Percentiles rank a stretch among this genome's conserved stretches.
Conservation (phyloP, 53 echinoderm and acorn worm genomes). For the Antedon mediterranea region DNA sequence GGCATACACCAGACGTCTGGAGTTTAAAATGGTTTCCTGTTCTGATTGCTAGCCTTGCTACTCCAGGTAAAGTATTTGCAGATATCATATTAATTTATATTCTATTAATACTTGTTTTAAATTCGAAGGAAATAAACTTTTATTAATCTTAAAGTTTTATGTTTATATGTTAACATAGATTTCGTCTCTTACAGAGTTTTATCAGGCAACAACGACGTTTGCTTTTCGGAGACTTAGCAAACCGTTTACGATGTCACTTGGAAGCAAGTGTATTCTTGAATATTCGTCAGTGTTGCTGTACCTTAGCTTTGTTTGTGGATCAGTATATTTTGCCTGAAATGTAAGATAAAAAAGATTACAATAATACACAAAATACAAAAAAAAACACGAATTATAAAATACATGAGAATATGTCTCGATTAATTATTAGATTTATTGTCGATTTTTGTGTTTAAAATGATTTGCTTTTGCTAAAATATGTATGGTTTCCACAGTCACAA, state of each 20-base stretch:
- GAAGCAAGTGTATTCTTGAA: slow-evolving; percentile 56
- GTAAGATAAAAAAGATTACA: not conserved
- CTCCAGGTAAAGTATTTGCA: not conserved
- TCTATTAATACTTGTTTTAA: too few species aligned
- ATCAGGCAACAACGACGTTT: slow-evolving; percentile 61
- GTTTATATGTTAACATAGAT: too few species aligned
- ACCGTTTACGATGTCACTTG: slow-evolving; percentile 73
- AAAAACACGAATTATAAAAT: too few species aligned
- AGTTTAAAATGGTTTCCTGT: not conserved
- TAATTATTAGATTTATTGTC: too few species aligned
- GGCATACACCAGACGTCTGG: not conserved
- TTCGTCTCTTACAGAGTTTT: too few species aligned
- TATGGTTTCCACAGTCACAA: too few species aligned
- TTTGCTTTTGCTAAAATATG: too few species aligned
- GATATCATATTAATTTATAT: not conserved
- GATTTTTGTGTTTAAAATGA: too few species aligned
- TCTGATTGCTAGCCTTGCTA: not conserved
- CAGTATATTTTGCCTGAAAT: slow-evolving; percentile 82
- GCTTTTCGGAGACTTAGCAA: slow-evolving; percentile 71
- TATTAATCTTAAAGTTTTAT: too few species aligned
- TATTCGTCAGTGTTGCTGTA: slow-evolving; percentile 75
- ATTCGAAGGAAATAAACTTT: too few species aligned
- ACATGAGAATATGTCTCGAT: too few species aligned
- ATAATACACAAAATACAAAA: too few species aligned
- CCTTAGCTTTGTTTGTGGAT: slow-evolving; percentile 80